Conservation (phyloP, 2,113 vertebrate genomes). For the Carassius carassius region DNA sequence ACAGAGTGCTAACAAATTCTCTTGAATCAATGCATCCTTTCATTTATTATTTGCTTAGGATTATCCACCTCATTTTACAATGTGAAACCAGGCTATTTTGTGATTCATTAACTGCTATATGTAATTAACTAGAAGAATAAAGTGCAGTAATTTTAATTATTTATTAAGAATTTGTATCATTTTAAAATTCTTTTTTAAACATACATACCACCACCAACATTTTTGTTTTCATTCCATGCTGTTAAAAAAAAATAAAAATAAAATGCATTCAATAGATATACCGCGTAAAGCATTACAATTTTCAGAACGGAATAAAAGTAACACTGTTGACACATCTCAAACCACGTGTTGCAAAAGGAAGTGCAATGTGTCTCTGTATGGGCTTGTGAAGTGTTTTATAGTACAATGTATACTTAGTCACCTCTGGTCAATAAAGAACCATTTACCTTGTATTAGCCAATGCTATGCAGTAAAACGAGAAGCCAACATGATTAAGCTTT, state of each 20-base stretch:
- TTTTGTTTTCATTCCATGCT: background rate
- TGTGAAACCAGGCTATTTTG: background rate
- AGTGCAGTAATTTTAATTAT: background rate
- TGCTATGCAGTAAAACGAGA: slow-evolving; percentile 11
- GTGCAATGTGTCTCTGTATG: background rate
- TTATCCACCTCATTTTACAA: background rate
- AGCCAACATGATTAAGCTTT: slow-evolving; percentile 7
- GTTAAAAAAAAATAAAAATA: background rate
- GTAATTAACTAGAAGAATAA: background rate
- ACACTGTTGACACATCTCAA: background rate
- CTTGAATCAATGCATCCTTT: background rate
- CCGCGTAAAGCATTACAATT: background rate
- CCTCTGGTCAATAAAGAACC: background rate
- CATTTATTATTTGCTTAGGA: background rate
- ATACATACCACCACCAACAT: too few species aligned
- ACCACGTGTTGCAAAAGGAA: background rate
- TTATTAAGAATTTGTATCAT: too few species aligned
- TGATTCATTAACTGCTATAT: background rate
- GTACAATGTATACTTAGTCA: background rate
- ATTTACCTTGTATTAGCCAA: background rate
- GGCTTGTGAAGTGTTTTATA: background rate
- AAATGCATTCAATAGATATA: background rate
- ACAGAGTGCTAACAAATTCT: background rate
- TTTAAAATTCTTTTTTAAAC: too few species aligned
- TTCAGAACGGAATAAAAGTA: background rate